A percentile compares a stretch with the other conserved stretches of the same genome.
These are phyloP conservation scores for Rhegmatorhina hoffmannsi DNA, from an alignment of 2,113 vertebrate genomes.

Conservation along the genomic window DNA sequence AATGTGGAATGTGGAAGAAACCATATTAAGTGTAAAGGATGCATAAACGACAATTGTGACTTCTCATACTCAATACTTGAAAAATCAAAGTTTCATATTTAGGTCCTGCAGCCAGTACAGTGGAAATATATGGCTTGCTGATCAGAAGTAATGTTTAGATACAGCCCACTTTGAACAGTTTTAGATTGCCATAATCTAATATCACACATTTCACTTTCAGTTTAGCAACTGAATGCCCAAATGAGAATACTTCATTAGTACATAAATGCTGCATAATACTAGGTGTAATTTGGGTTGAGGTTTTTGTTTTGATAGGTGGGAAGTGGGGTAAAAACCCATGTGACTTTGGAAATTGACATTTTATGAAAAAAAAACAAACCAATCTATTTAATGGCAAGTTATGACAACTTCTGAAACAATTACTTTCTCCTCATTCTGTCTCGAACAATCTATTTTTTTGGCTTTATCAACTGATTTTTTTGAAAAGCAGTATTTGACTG, in stretches of 20 bases:
- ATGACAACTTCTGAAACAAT: slow-evolving; percentile 26
- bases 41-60: not conserved
- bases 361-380: not conserved
- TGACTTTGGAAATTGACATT: not conserved
- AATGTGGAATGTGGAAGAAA: not conserved
- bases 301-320: not conserved
- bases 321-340: not conserved
- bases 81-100: not conserved
- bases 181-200: not conserved
- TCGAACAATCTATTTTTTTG: not conserved
- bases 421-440: not conserved
- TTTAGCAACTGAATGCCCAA: not conserved
- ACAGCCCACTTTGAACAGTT: not conserved
- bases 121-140: not conserved
- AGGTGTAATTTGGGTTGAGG: not conserved
- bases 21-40: not conserved
- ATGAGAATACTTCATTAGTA: not conserved
- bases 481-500: slow-evolving; percentile 17
- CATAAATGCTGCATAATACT: not conserved
- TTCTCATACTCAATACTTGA: not conserved
- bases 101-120: not conserved
- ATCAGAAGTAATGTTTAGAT: not conserved
- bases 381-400: not conserved
- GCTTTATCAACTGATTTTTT: not conserved
- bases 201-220: not conserved